Base-by-base conservation (phyloP, 2,888 invertebrate species). In the Carcina quercana region DNA sequence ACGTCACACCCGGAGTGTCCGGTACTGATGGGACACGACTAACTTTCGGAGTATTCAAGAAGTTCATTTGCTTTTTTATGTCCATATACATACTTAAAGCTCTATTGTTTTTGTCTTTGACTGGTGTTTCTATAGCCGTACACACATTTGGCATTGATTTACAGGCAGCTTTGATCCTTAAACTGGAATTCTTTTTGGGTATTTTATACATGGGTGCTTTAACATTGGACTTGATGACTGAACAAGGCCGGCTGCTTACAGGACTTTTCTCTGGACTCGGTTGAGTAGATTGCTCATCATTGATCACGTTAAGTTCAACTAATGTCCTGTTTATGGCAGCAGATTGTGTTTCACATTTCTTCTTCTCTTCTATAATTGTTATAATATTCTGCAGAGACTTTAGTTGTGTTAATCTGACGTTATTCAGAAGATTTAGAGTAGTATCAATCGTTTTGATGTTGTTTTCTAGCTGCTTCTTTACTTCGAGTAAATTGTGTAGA, bases 201-300 rank as follows among this genome's bases (percentile, higher is more conserved):
- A 80, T 73, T 41, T 66, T 76, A 42, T 79, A 82, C 2, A 66
- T 52, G 14, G 79, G 82, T 10, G 73, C 71, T 44, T 67, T 74
- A 4, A 44, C 25, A 38, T 50, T 47, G 5, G 50, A 49, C 42
- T 64, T 73, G 17, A 71, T 71, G 3, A 68, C 70, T 27, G 73
- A 65, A 37, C 53, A 53, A 2, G 57, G 47, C 32, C 59, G 54
- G 25, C 45, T 47, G 4, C 47, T 24, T 5, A 46, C 34, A 2
- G 49, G 40, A 36, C 47, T 57, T 8, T 37, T 53, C 29, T 50
- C 42, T 13, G 50, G 42, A 32, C 41, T 55, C 10, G 11, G n/a
- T 21, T 39, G 13, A 15, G 50, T 48, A 12, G 42, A 30, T 24
- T 3, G 11, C 12, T 25, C 28, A 11, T 5, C 13, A n/a, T 7